phyloP scores from a whole-genome alignment of 2,797 vertebrate species.

The Falco concolor region DNA sequence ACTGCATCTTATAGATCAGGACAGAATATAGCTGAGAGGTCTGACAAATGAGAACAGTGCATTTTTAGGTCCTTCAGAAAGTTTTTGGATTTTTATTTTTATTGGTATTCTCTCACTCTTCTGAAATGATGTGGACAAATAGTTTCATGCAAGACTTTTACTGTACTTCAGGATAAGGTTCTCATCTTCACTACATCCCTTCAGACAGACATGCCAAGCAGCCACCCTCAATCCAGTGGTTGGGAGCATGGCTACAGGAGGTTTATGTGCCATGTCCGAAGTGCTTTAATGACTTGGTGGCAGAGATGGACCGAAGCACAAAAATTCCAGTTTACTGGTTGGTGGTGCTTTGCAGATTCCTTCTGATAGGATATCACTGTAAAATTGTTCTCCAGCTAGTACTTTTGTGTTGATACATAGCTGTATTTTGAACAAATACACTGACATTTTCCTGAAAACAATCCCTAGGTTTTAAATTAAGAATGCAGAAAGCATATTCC shows the following conservation, averaged over 20 bases:
- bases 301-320: not conserved
- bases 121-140: not conserved
- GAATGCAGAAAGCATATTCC: constrained; percentile 69
- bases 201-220: not conserved
- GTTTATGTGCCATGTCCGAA: not conserved
- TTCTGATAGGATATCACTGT: constrained; percentile 40
- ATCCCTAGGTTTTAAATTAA: constrained; percentile 59
- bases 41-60: not conserved
- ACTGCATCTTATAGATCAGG: not conserved
- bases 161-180: not conserved
- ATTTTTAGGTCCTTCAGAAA: not conserved
- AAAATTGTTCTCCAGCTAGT: constrained; percentile 40
- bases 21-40: not conserved
- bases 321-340: not conserved
- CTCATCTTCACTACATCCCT: not conserved
- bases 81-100: no score
- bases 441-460: constrained; percentile 72
- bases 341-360: constrained; percentile 11
- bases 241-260: not conserved
- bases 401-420: constrained; percentile 17
- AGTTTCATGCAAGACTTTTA: not conserved
- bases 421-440: constrained; percentile 60
- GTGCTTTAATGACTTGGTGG: not conserved
- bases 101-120: not conserved
- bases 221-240: not conserved